Conservation (phyloP, 2,797 vertebrate species). For the Hapalemur alaotrensis region DNA sequence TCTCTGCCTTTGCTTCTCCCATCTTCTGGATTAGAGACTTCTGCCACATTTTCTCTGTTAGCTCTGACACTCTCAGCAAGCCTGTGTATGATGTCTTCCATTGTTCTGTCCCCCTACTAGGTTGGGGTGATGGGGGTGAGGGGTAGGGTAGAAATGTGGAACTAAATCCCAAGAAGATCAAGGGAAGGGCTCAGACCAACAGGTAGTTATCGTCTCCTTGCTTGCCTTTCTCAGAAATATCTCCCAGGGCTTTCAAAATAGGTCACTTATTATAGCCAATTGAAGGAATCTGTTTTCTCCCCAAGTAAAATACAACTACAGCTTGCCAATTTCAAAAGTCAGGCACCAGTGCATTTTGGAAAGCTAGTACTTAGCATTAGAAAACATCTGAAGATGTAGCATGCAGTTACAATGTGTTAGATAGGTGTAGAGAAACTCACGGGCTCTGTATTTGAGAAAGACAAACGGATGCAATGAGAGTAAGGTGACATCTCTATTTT, state of each 20-base stretch:
- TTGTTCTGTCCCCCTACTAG: neutral
- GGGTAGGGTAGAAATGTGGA: neutral
- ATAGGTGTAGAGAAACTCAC: neutral
- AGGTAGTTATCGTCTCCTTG: neutral
- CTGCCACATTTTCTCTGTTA: neutral
- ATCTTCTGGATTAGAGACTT: neutral
- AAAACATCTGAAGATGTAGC: neutral
- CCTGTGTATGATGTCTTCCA: neutral
- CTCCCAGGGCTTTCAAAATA: neutral
- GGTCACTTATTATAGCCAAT: neutral
- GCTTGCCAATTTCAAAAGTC: neutral
- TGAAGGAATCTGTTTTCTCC: neutral
- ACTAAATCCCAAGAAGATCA: neutral
- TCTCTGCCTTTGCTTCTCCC: neutral
- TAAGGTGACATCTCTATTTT: neutral
- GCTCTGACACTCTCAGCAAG: neutral
- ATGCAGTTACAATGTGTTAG: neutral
- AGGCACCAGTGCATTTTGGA: constrained; percentile 1
- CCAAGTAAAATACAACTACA: neutral
- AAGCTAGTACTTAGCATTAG: neutral
- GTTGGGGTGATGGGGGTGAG: neutral
- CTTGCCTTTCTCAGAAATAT: neutral
- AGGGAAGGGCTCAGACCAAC: neutral
- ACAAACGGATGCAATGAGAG: neutral
- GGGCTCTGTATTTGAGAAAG: neutral